Conservation (phyloP, 2,888 invertebrate species). For the Noctuana brunneofusca region DNA sequence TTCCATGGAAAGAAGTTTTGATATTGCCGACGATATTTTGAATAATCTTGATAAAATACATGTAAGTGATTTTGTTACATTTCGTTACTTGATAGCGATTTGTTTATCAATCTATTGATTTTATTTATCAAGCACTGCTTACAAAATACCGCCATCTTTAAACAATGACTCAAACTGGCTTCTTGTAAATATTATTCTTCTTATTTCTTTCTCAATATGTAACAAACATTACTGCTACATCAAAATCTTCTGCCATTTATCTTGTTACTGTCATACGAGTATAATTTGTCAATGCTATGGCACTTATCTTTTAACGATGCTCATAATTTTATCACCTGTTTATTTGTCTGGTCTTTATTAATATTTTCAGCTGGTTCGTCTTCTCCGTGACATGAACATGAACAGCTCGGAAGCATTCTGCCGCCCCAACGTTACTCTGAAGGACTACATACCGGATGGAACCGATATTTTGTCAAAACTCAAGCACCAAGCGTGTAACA, state of each 20-base stretch:
- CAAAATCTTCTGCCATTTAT: too few relatives aligned
- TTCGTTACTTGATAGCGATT: background rate
- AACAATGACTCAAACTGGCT: too few relatives aligned
- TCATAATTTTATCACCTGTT: background rate
- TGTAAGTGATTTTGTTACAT: slow-evolving; percentile 53
- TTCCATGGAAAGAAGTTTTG: too few relatives aligned
- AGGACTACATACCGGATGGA: slow-evolving; percentile 70
- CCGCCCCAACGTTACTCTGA: slow-evolving; percentile 52
- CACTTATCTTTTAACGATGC: too few relatives aligned
- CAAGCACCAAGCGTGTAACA: slow-evolving; percentile 56
- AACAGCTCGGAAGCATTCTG: slow-evolving; percentile 65
- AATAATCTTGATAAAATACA: slow-evolving; percentile 70
- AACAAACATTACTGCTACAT: too few relatives aligned
- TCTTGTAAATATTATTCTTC: too few relatives aligned
- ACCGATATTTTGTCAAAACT: slow-evolving; percentile 54
- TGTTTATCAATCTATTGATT: too few relatives aligned
- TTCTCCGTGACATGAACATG: slow-evolving; percentile 64
- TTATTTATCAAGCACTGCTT: too few relatives aligned
- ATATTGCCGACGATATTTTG: slow-evolving; percentile 62
- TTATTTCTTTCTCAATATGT: too few relatives aligned
- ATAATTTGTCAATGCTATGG: too few relatives aligned
- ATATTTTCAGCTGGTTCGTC: slow-evolving; percentile 61
- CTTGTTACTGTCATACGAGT: too few relatives aligned
- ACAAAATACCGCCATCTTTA: too few relatives aligned
- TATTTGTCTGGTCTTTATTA: background rate